These are phyloP conservation scores for Drosophila crucigera DNA, from an alignment of 2,888 invertebrate genomes.

Conservation along the genomic window DNA sequence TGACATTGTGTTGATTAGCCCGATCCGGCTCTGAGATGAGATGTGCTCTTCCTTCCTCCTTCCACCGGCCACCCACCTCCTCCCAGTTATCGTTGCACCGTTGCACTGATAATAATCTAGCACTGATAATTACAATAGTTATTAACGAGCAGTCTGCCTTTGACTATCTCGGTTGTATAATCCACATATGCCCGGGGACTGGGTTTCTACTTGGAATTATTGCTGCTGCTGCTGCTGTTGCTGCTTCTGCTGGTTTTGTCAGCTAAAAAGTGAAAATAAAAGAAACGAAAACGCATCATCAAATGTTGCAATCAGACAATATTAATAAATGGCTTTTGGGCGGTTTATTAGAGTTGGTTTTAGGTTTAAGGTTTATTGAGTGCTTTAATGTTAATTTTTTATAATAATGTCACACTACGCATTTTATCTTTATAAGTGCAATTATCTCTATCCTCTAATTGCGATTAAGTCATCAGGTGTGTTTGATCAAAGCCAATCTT, in stretches of 20 bases:
- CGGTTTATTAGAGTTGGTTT: constrained; percentile 8
- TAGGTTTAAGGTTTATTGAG: constrained; percentile 2
- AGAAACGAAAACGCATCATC: constrained; percentile 24
- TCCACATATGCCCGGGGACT: constrained; percentile 20
- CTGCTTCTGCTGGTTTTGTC: constrained; percentile 31
- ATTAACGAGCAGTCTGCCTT: constrained; percentile 40
- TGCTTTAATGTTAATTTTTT: background rate
- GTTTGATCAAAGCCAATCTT: background rate
- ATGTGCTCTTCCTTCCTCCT: constrained; percentile 12
- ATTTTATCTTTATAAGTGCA: constrained; percentile 1
- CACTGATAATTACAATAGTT: constrained; percentile 65
- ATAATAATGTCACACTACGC: background rate
- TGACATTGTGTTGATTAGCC: constrained; percentile 61
- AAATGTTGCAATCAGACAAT: constrained; percentile 9
- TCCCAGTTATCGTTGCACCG: constrained; percentile 47
- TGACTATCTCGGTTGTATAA: constrained; percentile 53
- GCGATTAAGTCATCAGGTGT: background rate
- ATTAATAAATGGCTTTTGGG: constrained; percentile 2
- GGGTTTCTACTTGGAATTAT: background rate
- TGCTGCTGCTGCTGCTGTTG: background rate
- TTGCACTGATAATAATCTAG: constrained; percentile 64
- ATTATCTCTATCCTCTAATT: background rate
- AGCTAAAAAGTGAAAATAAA: constrained; percentile 22
- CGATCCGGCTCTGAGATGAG: constrained; percentile 18
- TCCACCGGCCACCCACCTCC: constrained; percentile 8